Conservation (phyloP, 2,888 invertebrate species). For the Caenorhabditis angaria region DNA sequence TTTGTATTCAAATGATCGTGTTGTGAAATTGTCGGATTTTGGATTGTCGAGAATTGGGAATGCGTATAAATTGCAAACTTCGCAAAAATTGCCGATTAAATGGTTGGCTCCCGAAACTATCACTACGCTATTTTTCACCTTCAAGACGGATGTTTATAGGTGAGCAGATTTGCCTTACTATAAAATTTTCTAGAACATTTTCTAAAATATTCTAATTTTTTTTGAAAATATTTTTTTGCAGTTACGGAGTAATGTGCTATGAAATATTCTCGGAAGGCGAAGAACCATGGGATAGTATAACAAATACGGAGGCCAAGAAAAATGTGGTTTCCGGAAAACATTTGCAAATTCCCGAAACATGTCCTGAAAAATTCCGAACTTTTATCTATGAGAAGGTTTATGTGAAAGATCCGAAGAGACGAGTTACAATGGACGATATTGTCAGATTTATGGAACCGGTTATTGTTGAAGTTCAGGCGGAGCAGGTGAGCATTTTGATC, state of each 20-base stretch:
- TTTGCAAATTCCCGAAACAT: slow-evolving; percentile 31
- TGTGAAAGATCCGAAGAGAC: slow-evolving; percentile 35
- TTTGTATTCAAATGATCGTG: slow-evolving; percentile 15
- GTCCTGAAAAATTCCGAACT: slow-evolving; percentile 44
- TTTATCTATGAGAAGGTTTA: slow-evolving; percentile 44
- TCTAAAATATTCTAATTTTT: too few relatives aligned
- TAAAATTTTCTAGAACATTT: too few relatives aligned
- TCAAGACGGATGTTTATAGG: slow-evolving; percentile 12
- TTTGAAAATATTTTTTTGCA: slow-evolving; percentile 15
- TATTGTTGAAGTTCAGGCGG: background rate
- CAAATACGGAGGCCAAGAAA: slow-evolving; percentile 22
- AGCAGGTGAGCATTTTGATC: background rate
- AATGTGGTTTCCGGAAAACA: slow-evolving; percentile 25
- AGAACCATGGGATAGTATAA: slow-evolving; percentile 47
- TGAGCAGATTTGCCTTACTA: too few relatives aligned
- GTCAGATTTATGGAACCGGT: background rate
- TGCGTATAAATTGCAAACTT: slow-evolving; percentile 25
- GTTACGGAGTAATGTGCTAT: slow-evolving; percentile 50
- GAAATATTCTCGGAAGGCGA: slow-evolving; percentile 48
- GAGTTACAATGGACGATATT: background rate
- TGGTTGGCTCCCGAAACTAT: slow-evolving; percentile 41
- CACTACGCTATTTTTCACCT: background rate
- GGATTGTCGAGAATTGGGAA: slow-evolving; percentile 36
- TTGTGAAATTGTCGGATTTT: slow-evolving; percentile 47
- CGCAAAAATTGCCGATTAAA: slow-evolving; percentile 40